Evolutionary conservation across 1,140 invertebrate species (phyloP).

Genomic region (Rhynchophorus ferrugineus): DNA sequence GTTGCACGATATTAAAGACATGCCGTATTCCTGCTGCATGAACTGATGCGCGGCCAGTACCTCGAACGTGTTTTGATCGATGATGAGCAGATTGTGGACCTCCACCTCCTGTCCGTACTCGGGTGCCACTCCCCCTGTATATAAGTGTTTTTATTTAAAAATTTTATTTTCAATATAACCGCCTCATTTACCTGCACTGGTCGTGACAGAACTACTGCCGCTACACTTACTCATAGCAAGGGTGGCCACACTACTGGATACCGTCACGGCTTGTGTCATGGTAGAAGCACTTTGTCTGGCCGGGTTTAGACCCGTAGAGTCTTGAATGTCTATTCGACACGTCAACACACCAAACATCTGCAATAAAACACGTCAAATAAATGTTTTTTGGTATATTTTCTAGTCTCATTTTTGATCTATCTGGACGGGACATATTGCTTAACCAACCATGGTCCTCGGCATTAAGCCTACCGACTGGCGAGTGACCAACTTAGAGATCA

Average conservation of each 20-base stretch:
- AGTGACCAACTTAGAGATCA: too few relatives aligned
- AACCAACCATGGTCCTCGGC: too few relatives aligned
- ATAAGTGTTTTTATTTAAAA: not conserved
- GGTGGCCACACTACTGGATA: conserved; percentile 42
- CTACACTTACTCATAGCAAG: conserved; percentile 41
- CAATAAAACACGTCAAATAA: too few relatives aligned
- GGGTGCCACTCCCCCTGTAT: conserved; percentile 23
- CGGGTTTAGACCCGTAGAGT: conserved; percentile 57
- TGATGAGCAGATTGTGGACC: conserved; percentile 83
- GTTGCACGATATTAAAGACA: conserved; percentile 82
- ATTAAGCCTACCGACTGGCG: too few relatives aligned
- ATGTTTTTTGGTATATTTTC: too few relatives aligned
- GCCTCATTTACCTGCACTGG: conserved; percentile 1
- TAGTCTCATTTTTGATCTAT: too few relatives aligned
- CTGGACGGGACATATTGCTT: too few relatives aligned
- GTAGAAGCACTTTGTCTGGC: conserved; percentile 72
- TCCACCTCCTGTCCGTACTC: conserved; percentile 81
- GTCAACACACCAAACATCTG: conserved; percentile 93
- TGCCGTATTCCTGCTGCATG: conserved; percentile 79
- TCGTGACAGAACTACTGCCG: conserved; percentile 20
- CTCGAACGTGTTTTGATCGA: conserved; percentile 97
- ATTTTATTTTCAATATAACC: conserved; percentile 3
- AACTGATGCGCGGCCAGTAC: conserved; percentile 91
- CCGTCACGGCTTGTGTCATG: conserved; percentile 53
- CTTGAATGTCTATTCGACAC: conserved; percentile 78